phyloP scores from a whole-genome alignment of 30 jellyfish, hydroid and myxozoan genomes.

The Chrysaora quinquecirrha region DNA sequence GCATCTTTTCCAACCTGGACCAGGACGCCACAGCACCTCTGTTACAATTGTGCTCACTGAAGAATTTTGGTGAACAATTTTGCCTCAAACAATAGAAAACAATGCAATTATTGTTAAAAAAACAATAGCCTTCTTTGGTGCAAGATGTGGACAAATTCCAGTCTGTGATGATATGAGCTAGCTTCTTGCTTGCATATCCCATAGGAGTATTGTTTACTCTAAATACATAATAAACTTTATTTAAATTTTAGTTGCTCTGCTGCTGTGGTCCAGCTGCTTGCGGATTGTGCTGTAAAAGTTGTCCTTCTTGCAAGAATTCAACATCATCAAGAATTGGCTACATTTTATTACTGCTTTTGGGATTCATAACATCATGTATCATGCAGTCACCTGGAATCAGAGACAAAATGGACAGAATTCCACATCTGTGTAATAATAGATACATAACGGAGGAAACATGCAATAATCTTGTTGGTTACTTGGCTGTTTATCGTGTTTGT shows the following conservation, averaged over 20 bases:
- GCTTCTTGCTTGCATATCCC: no score
- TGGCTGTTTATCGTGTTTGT: slow-evolving; percentile 95
- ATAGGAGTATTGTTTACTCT: no score
- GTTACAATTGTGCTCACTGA: no score
- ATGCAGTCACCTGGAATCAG: slow-evolving; percentile 92
- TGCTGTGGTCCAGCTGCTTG: slow-evolving; percentile 98
- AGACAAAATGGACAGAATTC: slow-evolving; percentile 74
- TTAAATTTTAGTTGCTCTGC: slow-evolving; percentile 69
- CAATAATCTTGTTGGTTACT: slow-evolving; percentile 85
- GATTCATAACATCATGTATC: slow-evolving; percentile 82
- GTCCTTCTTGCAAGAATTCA: slow-evolving; percentile 92
- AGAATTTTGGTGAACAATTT: no score
- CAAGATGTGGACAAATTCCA: no score
- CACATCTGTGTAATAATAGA: slow-evolving; percentile 77
- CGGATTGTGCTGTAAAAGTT: slow-evolving; percentile 86
- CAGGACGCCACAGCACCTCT: no score
- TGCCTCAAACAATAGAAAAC: no score
- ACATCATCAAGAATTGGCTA: slow-evolving; percentile 87
- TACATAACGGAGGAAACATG: slow-evolving; percentile 67
- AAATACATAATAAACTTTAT: background rate
- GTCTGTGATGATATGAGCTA: no score
- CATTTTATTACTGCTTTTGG: slow-evolving; percentile 70
- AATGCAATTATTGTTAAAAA: no score
- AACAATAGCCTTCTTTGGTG: no score
- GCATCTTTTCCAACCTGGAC: no score